Evolutionary conservation across 2,888 invertebrate genomes (phyloP).

Genomic region (Drosophila birchii): DNA sequence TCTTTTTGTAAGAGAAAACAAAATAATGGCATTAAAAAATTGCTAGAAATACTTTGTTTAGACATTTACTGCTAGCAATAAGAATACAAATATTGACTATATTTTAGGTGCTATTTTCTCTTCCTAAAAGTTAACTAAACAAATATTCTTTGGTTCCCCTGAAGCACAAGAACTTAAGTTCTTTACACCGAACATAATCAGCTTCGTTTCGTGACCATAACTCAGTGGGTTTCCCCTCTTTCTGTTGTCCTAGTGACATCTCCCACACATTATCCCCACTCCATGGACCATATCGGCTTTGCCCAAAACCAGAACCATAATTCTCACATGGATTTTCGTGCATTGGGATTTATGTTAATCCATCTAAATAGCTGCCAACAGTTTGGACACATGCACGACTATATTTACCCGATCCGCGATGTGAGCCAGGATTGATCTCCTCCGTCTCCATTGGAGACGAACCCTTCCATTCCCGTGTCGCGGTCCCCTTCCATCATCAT

Average conservation of each 20-base stretch:
- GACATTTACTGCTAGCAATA: not conserved
- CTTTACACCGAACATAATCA: conserved; percentile 13
- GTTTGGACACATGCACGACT: conserved; percentile 71
- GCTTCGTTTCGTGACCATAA: conserved; percentile 20
- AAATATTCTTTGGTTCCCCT: not conserved
- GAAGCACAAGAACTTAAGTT: not conserved
- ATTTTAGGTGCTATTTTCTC: not conserved
- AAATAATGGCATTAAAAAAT: too few species aligned
- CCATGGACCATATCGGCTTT: conserved; percentile 7
- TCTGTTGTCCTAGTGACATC: conserved; percentile 1
- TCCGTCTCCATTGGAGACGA: conserved; percentile 12
- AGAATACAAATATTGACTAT: not conserved
- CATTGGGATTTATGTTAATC: conserved; percentile 71
- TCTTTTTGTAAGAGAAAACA: too few species aligned
- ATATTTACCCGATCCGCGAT: conserved; percentile 59
- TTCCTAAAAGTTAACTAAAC: not conserved
- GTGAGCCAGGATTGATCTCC: conserved; percentile 52
- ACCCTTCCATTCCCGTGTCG: not conserved
- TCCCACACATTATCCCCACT: conserved; percentile 36
- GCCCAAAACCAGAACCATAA: conserved; percentile 32
- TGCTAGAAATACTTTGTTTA: too few species aligned
- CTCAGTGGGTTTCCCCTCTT: not conserved
- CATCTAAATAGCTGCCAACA: conserved; percentile 80
- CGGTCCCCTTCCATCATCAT: not conserved
- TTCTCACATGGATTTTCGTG: conserved; percentile 74